Percentiles rank a stretch among this genome's conserved stretches.
These are phyloP conservation scores for Chironomus striatipennis DNA, from an alignment of 1,140 invertebrate species.

Conservation along the genomic window DNA sequence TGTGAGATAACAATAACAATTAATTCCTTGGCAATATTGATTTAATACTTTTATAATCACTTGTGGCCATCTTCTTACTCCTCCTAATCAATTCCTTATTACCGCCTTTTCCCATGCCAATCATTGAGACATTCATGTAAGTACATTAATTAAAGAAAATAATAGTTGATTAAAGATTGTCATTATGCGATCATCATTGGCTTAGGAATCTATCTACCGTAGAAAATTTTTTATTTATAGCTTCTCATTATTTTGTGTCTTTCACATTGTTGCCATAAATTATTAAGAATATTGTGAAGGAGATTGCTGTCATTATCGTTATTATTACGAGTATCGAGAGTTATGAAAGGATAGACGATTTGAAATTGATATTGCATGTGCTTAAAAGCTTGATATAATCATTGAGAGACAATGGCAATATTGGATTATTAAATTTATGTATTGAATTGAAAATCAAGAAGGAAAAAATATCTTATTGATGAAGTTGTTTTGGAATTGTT, in stretches of 20 bases:
- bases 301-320: background rate
- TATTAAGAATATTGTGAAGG: slow-evolving; percentile 10
- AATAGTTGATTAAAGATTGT: slow-evolving; percentile 9
- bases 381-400: no score
- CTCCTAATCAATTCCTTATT: background rate
- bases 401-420: no score
- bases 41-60: background rate
- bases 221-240: background rate
- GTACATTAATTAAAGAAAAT: background rate
- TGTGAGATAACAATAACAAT: slow-evolving; percentile 14
- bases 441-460: no score
- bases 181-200: background rate
- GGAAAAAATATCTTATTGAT: no score
- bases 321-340: background rate
- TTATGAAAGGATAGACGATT: no score
- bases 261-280: slow-evolving; percentile 13
- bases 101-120: background rate
- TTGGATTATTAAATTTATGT: no score
- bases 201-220: background rate
- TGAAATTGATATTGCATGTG: no score
- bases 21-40: background rate
- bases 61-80: background rate
- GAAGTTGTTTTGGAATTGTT: no score
- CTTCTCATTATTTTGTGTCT: slow-evolving; percentile 8
- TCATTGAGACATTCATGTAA: background rate